These are phyloP conservation scores for Schlechtendalia chinensis DNA, from an alignment of 1,140 invertebrate genomes.

Conservation along the genomic window DNA sequence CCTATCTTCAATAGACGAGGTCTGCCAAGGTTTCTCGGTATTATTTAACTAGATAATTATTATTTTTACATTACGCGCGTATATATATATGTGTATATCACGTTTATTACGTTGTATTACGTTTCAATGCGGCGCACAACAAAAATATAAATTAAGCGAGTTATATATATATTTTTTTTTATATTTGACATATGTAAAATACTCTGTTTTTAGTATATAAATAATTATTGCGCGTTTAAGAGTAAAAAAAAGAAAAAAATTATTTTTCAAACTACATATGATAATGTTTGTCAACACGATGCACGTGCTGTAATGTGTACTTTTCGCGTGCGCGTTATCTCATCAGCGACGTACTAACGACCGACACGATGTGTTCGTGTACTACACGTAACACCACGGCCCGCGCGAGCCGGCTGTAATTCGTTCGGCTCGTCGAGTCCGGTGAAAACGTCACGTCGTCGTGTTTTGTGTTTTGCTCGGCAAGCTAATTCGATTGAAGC, in stretches of 20 bases:
- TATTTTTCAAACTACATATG: neutral
- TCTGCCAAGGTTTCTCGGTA: constrained; percentile 3
- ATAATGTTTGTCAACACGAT: neutral
- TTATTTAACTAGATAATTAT: constrained; percentile 1
- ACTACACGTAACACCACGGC: no score
- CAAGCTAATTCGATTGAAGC: no score
- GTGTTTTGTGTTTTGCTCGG: no score
- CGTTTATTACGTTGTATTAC: no score
- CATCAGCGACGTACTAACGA: no score
- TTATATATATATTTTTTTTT: neutral
- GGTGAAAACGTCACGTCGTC: no score
- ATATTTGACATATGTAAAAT: neutral
- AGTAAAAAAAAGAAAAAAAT: neutral
- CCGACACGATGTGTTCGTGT: no score
- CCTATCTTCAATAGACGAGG: neutral
- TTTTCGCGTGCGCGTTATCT: no score
- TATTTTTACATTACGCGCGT: neutral
- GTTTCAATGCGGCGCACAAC: neutral
- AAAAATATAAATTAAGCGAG: neutral
- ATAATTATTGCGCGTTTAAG: neutral
- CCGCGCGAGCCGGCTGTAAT: no score
- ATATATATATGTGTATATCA: neutral
- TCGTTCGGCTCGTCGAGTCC: no score
- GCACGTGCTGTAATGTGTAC: neutral
- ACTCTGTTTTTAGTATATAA: neutral